Evolutionary conservation across 2,113 vertebrate species (phyloP), one percentile per base, ranked within the genome.

Genomic region (Bothrops jararaca): DNA sequence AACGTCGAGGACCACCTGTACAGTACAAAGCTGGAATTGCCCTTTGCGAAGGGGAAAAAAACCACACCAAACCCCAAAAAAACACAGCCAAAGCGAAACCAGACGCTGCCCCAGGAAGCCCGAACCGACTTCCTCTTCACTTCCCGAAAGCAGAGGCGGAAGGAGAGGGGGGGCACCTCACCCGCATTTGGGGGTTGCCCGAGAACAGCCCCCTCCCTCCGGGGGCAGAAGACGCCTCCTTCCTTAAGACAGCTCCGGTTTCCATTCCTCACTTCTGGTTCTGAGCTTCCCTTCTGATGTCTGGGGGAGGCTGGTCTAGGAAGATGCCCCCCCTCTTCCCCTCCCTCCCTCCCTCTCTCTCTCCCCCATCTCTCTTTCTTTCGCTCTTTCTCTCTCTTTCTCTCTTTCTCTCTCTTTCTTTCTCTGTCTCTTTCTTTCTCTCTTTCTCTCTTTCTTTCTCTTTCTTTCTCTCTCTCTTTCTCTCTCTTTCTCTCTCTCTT

Each of bases 1-100:
- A n/a, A 64, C 48, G 11, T 64, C 1, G 4, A 64, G 60, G 26
- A 64, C 3, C 11, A 29, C 60, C 29, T n/a, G 29, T 5, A n/a
- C n/a, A 1, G 88, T 10, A 2, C 58, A 20, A 80, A 57, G 1
- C 26, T n/a, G 8, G 74, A 18, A 45, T 4, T 39, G 13, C 29
- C 1, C 5, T 8, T 13, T 0, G 39, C 18, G 1, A 48, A 53
- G 50, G 23, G 0, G 0, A 22, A 0, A 11, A 8, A 39, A 1
- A 39, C 34, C 34, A 80, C 3, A 22, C 1, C 0, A 4, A 64
- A 45, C 4, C 45, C 0, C 3, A 39, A 11, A 26, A 58, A 18
- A 80, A 9, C 18, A 3, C 22, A 42, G 34, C 5, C 0, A 85
- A 42, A 74, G 20, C 5, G 91, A 86, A 57, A 86, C 89, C 57